Base-by-base conservation (phyloP, 1,140 invertebrate genomes). In the Zeugodacus cucurbitae region DNA sequence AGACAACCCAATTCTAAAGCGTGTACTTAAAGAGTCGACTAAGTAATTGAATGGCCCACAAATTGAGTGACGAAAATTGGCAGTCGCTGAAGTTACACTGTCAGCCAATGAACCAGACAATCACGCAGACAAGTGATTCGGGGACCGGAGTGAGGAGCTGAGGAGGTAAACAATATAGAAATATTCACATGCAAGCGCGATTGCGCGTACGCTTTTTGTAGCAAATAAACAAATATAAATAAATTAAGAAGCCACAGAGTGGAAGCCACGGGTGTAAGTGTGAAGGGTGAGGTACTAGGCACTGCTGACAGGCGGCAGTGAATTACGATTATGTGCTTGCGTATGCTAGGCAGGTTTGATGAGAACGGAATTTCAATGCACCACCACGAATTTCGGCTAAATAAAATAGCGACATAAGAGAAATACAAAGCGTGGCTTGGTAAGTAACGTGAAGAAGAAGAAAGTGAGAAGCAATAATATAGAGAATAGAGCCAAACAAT, bases 51-150 rank as follows among this genome's bases (percentile, higher is more conserved):
- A 74, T 74, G 34, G 29, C 62, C 3, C 62, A 67, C 26, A 32
- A 67, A 34, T 26, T 67, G 62, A 67, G 62, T 67, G 26, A 32
- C 29, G 29, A 29, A 37, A 22, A 74, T 22, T 37, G 32, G 8
- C 67, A 37, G 32, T 20, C 34, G 20, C 14, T 34, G 22, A 74
- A 74, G 34, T 41, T 74, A 37, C 34, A 34, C 67, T 74, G 34
- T 20, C 67, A 74, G 34, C 67, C 67, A 74, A 74, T 74, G 67
- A 74, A 74, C 67, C 67, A 74, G 67, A 70, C 67, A 70, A 32
- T 3, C 17, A 20, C 34, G 67, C 67, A 37, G 67, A 70, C 17
- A 20, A 3, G 48, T 7, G 14, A 54, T 14, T 54, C 48, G 48
- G 48, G 6, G 14, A 54, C 6, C 48, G 48, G n/a, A 54, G 14